Conservation (phyloP, 2,888 invertebrate species). For the Drosophila emarginata region DNA sequence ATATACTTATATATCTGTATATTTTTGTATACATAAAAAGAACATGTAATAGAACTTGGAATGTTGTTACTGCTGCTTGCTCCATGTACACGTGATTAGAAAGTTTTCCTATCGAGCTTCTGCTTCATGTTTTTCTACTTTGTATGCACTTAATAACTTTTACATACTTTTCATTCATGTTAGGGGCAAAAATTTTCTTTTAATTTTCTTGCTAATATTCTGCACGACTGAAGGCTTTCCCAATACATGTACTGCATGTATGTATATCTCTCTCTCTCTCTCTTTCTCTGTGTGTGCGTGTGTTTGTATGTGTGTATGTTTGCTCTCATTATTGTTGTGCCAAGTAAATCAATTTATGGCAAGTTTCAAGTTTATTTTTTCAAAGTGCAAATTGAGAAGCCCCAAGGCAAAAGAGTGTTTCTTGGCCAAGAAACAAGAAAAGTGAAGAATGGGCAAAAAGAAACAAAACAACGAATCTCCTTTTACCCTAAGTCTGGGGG, state of each 20-base stretch:
- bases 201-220: conserved; percentile 60
- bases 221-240: conserved; percentile 1
- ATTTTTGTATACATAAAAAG: conserved; percentile 9
- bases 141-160: conserved; percentile 77
- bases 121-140: conserved; percentile 68
- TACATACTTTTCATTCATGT: conserved; percentile 76
- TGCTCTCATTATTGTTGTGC: conserved; percentile 65
- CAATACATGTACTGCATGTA: background rate
- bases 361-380: conserved; percentile 60
- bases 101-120: conserved; percentile 55
- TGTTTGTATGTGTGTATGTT: conserved; percentile 44
- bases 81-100: conserved; percentile 75
- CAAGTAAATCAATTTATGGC: conserved; percentile 67
- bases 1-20: background rate
- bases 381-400: conserved; percentile 39
- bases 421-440: background rate
- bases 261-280: background rate
- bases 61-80: conserved; percentile 36
- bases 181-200: conserved; percentile 67
- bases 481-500: background rate
- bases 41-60: conserved; percentile 67
- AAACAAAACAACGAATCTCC: background rate
- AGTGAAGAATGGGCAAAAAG: background rate
- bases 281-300: background rate
- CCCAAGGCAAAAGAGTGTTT: conserved; percentile 8